These are phyloP conservation scores for Lepeophtheirus salmonis DNA, from an alignment of 1,140 invertebrate genomes.

Conservation along the genomic window DNA sequence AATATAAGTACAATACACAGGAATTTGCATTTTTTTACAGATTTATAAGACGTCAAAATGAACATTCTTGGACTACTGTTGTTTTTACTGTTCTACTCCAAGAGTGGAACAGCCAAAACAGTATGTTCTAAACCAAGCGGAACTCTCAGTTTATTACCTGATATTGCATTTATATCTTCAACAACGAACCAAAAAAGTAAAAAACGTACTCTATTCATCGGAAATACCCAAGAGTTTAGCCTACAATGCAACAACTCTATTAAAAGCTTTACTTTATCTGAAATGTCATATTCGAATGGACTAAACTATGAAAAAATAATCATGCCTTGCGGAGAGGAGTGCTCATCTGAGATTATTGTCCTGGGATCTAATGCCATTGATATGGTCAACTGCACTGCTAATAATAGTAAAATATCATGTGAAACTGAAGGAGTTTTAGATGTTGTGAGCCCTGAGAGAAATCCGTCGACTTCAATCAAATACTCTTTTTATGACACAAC, in stretches of 20 bases:
- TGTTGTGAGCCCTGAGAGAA: not conserved
- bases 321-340: not conserved
- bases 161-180: not conserved
- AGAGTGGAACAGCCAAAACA: not conserved
- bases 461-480: not conserved
- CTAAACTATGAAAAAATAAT: not conserved
- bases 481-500: not conserved
- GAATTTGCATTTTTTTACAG: not conserved
- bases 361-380: not conserved
- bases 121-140: not conserved
- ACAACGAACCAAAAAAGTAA: not conserved
- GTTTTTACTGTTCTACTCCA: not conserved
- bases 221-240: not conserved
- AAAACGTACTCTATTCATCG: not conserved
- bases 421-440: not conserved
- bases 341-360: not conserved
- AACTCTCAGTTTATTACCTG: not conserved
- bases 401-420: not conserved
- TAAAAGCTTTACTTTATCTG: not conserved
- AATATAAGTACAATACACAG: too few relatives aligned
- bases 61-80: not conserved
- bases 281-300: not conserved
- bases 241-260: not conserved
- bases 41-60: not conserved
- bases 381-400: not conserved